Base-by-base conservation (phyloP, 1,140 invertebrate genomes). In the Papilio polyxenes region DNA sequence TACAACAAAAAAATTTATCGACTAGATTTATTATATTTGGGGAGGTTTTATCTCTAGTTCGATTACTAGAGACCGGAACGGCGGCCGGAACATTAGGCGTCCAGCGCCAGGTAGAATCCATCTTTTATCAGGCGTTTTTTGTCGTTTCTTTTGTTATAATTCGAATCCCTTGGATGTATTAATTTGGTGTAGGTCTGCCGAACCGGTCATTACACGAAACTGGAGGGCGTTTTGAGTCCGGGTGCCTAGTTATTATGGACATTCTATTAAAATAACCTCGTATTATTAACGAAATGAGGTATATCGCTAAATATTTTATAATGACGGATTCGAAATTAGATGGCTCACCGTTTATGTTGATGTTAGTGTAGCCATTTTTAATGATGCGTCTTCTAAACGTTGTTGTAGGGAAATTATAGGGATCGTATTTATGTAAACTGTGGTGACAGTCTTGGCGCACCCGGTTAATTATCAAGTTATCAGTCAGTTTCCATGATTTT, bases 301-400 rank as follows among this genome's bases (percentile, higher is more conserved):
- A 86, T 86, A 93, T 93, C 92, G 92, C 92, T 94, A 94, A 94
- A 93, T 94, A 93, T 93, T 94, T 93, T 93, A 90, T 93, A 93
- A 93, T 93, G 89, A 90, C 83, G 87, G 87, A 89, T 69, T 75
- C 82, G 82, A 85, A 89, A 88, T 90, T 87, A 88, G 84, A 89
- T 88, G 84, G 87, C 87, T 90, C 84, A 88, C 81, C 87, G 86
- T 90, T 91, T 89, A 87, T 81, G 83, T 87, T 81, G 82, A 86
- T 88, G 87, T 90, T 89, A 89, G 84, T 87, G 88, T 83, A 87
- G 82, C 81, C 82, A 87, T 80, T 56, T 83, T 81, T 91, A 89
- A 91, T 91, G 84, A 89, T 82, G 80, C 86, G 85, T 72, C 51
- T 59, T 85, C 84, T 89, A 88, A 88, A 89, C 83, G 85, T 83